A percentile compares a stretch with the other conserved stretches of the same genome.
Conservation (phyloP, 1,140 invertebrate species). For the Limonius californicus region DNA sequence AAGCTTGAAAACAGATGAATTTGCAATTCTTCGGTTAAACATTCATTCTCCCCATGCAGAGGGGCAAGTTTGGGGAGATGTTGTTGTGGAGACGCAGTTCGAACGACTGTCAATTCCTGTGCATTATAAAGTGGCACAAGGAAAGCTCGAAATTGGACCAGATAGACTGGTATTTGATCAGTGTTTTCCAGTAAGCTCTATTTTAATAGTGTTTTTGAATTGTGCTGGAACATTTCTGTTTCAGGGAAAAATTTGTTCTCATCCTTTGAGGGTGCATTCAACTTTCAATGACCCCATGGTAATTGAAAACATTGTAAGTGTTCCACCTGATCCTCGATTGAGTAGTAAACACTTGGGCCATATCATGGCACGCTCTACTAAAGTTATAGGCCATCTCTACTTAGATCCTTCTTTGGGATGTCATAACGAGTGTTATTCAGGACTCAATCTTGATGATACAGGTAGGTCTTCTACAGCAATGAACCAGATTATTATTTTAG, state of each 20-base stretch:
- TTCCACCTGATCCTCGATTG: slow-evolving; percentile 51
- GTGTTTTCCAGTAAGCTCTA: slow-evolving; percentile 75
- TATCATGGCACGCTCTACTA: slow-evolving; percentile 52
- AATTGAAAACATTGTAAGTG: slow-evolving; percentile 50
- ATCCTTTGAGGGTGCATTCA: slow-evolving; percentile 69
- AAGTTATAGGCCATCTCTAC: slow-evolving; percentile 43
- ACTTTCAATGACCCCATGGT: slow-evolving; percentile 70
- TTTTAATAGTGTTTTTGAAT: no score
- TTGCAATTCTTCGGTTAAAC: slow-evolving; percentile 70
- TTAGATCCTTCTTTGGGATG: slow-evolving; percentile 69
- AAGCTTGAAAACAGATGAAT: slow-evolving; percentile 61
- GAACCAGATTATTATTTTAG: no score
- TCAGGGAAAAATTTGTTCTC: slow-evolving; percentile 73
- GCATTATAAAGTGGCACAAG: slow-evolving; percentile 59
- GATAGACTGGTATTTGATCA: slow-evolving; percentile 70
- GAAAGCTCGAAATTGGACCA: slow-evolving; percentile 56
- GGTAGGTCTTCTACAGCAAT: slow-evolving; percentile 47
- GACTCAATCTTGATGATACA: slow-evolving; percentile 56
- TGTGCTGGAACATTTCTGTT: no score
- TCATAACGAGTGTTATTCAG: slow-evolving; percentile 71
- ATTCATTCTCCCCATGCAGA: slow-evolving; percentile 66
- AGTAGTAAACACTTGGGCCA: slow-evolving; percentile 43
- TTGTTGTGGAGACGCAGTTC: slow-evolving; percentile 71
- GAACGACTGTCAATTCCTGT: slow-evolving; percentile 63
- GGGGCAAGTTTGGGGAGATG: slow-evolving; percentile 64